Base-by-base conservation (phyloP, 2,888 invertebrate species). In the Muscina levida region DNA sequence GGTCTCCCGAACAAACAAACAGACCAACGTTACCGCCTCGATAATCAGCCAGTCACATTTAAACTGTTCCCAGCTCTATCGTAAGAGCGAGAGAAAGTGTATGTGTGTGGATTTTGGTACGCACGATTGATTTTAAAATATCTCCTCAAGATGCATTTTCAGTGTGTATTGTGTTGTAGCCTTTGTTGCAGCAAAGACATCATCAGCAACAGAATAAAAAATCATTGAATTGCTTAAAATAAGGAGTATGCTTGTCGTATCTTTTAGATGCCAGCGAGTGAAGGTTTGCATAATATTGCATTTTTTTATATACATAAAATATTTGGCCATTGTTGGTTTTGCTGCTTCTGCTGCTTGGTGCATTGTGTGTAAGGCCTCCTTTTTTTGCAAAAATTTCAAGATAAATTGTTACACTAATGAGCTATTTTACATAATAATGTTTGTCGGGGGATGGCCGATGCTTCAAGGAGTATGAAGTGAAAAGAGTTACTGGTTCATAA, bases 351-450 rank as follows among this genome's bases (percentile, higher is more conserved):
- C 37, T 59, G 59, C 39, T 2, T 39, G 62, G 39, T 71, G 72
- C 31, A 31, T 31, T 31, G 31, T 31, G 8, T 31, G 8, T 8
- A 31, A 8, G 8, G 24, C 8, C 3, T 8, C 8, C 10, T 11
- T 67, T 66, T 56, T 39, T 56, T 37, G 39, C 17, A 42, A 42
- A 62, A 62, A 42, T 42, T 15, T n/a, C 17, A 75, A 77, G 77
- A 81, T 77, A 81, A 81, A 81, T 77, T 81, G 77, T 77, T 81
- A 81, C 80, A 81, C 77, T 81, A 81, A 81, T 81, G 80, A 81
- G 80, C 80, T 81, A 77, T 77, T 81, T 81, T 81, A 74, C 80
- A 81, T 81, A 81, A 81, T 77, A 77, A 77, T 71, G 31, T 31
- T 73, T 77, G 71, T 62, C 53, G 77, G 37, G 19, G 31, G 31